Conservation (phyloP, 2,797 vertebrate genomes). For the Syngnathus acus region DNA sequence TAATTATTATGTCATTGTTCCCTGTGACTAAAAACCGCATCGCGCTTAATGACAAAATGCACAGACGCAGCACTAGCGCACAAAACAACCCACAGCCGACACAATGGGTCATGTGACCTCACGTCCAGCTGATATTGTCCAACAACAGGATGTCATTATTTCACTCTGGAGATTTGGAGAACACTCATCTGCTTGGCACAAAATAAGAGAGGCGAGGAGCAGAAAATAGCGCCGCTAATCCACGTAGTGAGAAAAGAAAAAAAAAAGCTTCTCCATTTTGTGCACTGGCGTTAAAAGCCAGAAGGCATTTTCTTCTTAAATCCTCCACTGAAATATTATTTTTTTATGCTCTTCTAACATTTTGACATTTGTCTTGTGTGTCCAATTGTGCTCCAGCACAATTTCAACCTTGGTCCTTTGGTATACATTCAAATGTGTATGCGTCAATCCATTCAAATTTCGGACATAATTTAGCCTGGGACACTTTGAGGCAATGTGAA, state of each 20-base stretch:
- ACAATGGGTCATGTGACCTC: slow-evolving; percentile 22
- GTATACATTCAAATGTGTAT: neutral
- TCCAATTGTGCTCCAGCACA: neutral
- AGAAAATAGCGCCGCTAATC: slow-evolving; percentile 10
- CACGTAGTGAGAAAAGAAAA: neutral
- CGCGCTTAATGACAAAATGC: slow-evolving; percentile 33
- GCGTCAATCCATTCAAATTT: neutral
- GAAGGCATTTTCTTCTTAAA: neutral
- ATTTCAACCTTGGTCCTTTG: neutral
- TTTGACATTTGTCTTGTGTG: neutral
- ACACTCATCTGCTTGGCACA: slow-evolving; percentile 24
- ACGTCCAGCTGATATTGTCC: slow-evolving; percentile 8
- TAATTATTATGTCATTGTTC: neutral
- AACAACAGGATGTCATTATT: slow-evolving; percentile 12
- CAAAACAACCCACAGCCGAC: neutral
- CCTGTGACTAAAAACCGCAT: neutral
- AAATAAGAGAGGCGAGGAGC: slow-evolving; percentile 20
- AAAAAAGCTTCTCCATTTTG: neutral
- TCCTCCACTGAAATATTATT: neutral
- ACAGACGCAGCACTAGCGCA: slow-evolving; percentile 11
- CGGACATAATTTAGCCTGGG: neutral
- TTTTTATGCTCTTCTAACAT: neutral
- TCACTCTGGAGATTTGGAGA: slow-evolving; percentile 15
- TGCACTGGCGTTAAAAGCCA: neutral
- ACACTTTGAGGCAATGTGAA: neutral